Evolutionary conservation across 2,797 vertebrate genomes (phyloP).

Genomic region (Channallabes apus): DNA sequence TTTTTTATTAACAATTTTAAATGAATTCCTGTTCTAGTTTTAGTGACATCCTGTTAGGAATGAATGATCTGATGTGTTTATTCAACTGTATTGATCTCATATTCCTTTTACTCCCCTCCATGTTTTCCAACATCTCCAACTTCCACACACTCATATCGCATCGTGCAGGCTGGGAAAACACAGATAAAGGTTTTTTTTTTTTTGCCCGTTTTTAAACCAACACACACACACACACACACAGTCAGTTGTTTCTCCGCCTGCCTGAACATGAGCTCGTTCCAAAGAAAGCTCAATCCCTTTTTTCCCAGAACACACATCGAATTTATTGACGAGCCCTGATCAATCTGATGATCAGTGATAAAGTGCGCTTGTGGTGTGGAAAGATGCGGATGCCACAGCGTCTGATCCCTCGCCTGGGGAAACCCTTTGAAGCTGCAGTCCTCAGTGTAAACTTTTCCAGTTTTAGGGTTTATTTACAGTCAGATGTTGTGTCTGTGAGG

Average conservation of each 20-base stretch:
- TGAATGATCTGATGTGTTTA: neutral
- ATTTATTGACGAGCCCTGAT: constrained; percentile 10
- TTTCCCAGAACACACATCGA: constrained; percentile 2
- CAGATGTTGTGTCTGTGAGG: neutral
- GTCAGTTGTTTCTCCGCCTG: constrained; percentile 2
- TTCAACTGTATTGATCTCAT: neutral
- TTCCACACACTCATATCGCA: neutral
- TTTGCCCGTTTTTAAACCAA: constrained; percentile 10
- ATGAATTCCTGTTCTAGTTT: neutral
- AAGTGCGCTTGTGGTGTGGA: constrained; percentile 4
- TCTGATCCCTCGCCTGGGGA: neutral
- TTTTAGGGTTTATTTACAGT: neutral
- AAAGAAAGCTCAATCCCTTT: constrained; percentile 14
- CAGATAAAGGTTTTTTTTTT: constrained; percentile 19
- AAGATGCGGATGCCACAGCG: neutral
- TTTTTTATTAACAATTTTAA: neutral
- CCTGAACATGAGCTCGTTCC: constrained; percentile 22
- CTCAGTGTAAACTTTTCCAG: neutral
- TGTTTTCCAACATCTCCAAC: neutral
- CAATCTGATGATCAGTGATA: neutral
- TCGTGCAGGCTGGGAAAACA: constrained; percentile 27
- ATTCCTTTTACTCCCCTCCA: neutral
- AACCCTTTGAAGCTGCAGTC: neutral
- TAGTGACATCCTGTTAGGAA: neutral
- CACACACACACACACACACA: constrained; percentile 1